phyloP scores from a whole-genome alignment of 2,797 vertebrate genomes.

The Sternotherus odoratus region DNA sequence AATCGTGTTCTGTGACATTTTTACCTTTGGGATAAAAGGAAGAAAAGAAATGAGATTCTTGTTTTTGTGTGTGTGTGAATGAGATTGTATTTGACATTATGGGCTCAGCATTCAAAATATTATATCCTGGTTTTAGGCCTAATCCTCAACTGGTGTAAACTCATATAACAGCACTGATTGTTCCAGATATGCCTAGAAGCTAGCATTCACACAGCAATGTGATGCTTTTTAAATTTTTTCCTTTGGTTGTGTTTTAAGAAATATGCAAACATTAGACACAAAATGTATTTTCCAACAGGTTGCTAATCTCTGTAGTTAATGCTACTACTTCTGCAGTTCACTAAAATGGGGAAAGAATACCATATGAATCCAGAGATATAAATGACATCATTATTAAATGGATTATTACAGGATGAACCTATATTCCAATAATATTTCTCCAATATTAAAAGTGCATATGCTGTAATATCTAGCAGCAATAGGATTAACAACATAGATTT shows the following conservation, averaged over 20 bases:
- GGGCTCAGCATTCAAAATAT: constrained; percentile 13
- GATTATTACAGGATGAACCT: not conserved
- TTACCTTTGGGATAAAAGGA: constrained; percentile 43
- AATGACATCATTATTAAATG: not conserved
- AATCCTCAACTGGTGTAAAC: not conserved
- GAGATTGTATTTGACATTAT: constrained; percentile 24
- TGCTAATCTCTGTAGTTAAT: not conserved
- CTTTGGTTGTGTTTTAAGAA: accelerated
- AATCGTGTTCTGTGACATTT: constrained; percentile 40
- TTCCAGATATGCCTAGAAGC: not conserved
- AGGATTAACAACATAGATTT: not conserved
- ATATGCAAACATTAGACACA: not conserved
- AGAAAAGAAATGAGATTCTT: constrained; percentile 6
- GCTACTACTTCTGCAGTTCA: not conserved
- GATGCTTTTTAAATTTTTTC: not conserved
- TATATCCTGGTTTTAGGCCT: not conserved
- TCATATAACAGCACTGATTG: constrained; percentile 19
- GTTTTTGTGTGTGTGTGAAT: constrained; percentile 12
- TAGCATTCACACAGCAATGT: not conserved
- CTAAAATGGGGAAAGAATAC: not conserved
- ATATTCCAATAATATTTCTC: not conserved
- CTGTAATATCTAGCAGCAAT: not conserved
- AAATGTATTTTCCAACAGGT: not conserved
- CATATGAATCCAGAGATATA: not conserved
- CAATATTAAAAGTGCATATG: not conserved